phyloP scores from a whole-genome alignment of 2,113 vertebrate species.

The Pachycephala philippinensis region DNA sequence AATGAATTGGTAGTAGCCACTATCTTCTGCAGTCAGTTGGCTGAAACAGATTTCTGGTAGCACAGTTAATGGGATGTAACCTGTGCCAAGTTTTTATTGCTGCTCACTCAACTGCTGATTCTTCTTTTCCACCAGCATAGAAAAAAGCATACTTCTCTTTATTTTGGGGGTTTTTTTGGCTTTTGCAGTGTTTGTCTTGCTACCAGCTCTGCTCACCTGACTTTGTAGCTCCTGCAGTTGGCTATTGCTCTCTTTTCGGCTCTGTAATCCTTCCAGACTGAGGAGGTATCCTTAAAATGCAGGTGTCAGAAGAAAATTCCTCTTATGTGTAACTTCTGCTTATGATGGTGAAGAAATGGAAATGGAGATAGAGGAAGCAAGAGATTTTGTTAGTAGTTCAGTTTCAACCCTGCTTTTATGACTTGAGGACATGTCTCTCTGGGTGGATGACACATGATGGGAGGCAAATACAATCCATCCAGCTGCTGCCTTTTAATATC shows the following conservation, averaged over 20 bases:
- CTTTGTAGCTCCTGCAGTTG: not conserved
- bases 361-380: not conserved
- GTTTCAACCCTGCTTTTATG: not conserved
- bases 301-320: not conserved
- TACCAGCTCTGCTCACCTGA: not conserved
- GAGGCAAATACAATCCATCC: not conserved
- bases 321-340: not conserved
- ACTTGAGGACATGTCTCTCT: not conserved
- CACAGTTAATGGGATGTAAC: slow-evolving; percentile 20
- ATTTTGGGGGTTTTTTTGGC: not conserved
- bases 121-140: not conserved
- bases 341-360: not conserved
- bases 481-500: not conserved
- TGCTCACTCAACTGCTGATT: slow-evolving; percentile 40
- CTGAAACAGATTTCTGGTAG: slow-evolving; percentile 36
- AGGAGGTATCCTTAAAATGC: not conserved
- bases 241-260: not conserved
- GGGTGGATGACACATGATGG: not conserved
- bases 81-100: slow-evolving; percentile 53
- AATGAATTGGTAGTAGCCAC: slow-evolving; percentile 36
- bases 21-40: slow-evolving; percentile 29
- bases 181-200: not conserved
- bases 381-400: not conserved
- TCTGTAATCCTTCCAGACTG: not conserved
- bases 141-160: not conserved